phyloP scores from a whole-genome alignment of 2,888 invertebrate species.

The Andricus quercusramuli region DNA sequence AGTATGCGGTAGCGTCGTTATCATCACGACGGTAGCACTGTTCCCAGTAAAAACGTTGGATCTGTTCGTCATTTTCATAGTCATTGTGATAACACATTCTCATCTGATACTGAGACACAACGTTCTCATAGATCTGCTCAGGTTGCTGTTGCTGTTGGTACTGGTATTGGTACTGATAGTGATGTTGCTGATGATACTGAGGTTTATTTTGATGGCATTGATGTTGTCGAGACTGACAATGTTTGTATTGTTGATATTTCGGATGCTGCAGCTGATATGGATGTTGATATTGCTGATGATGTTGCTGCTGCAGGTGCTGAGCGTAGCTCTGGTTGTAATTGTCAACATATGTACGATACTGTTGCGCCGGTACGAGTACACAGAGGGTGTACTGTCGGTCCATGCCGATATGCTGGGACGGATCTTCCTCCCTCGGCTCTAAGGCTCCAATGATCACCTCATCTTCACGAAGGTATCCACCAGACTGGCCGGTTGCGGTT shows the following conservation, averaged over 20 bases:
- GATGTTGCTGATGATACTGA: constrained; percentile 54
- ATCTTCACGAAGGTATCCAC: constrained; percentile 77
- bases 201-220: constrained; percentile 51
- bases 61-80: constrained; percentile 77
- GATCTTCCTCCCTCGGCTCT: constrained; percentile 51
- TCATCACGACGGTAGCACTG: constrained; percentile 76
- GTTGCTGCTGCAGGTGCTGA: constrained; percentile 59
- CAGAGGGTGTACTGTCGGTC: constrained; percentile 78
- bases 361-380: constrained; percentile 77
- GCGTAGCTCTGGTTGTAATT: constrained; percentile 68
- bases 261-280: constrained; percentile 54
- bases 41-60: constrained; percentile 77
- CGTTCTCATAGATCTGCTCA: constrained; percentile 75
- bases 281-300: constrained; percentile 36
- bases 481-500: constrained; percentile 77
- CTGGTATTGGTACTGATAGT: constrained; percentile 47
- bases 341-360: constrained; percentile 75
- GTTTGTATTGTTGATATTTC: constrained; percentile 49
- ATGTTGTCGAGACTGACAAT: constrained; percentile 48
- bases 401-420: constrained; percentile 69
- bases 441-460: constrained; percentile 68
- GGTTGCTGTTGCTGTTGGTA: constrained; percentile 56
- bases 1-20: constrained; percentile 76
- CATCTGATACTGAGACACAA: constrained; percentile 76
- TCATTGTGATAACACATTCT: constrained; percentile 77